Evolutionary conservation across 2,888 invertebrate species (phyloP).

Genomic region (Abrostola triplasia): DNA sequence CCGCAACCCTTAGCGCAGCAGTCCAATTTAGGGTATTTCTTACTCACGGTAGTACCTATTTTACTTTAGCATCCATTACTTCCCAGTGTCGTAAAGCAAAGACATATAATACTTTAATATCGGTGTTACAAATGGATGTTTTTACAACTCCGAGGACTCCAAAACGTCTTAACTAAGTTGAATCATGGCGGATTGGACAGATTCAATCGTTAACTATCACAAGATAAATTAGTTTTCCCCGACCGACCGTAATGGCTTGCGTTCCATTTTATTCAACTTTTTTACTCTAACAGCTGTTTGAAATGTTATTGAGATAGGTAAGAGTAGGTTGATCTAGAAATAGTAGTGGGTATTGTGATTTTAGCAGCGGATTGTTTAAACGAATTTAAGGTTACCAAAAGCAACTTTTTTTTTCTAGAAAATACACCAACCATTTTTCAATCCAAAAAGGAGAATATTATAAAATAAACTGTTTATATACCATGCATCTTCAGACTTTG

Average conservation of each 20-base stretch:
- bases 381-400: too few species aligned
- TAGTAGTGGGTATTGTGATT: too few species aligned
- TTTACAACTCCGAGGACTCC: constrained; percentile 35
- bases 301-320: background rate
- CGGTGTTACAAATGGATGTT: constrained; percentile 27
- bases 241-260: background rate
- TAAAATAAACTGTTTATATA: too few species aligned
- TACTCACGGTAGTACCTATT: constrained; percentile 20
- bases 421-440: too few species aligned
- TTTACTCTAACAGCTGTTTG: background rate
- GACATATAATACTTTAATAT: constrained; percentile 23
- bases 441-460: too few species aligned
- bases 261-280: constrained; percentile 9
- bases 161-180: constrained; percentile 1
- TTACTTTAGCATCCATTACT: constrained; percentile 31
- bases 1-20: too few species aligned
- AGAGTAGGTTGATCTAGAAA: too few species aligned
- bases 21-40: too few species aligned
- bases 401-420: too few species aligned
- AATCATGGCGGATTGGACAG: constrained; percentile 5
- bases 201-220: constrained; percentile 23
- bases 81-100: constrained; percentile 28
- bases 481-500: too few species aligned
- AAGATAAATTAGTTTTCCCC: constrained; percentile 32
- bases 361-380: too few species aligned